Conservation (phyloP, 2,888 invertebrate species). For the Acanthosoma haemorrhoidale region DNA sequence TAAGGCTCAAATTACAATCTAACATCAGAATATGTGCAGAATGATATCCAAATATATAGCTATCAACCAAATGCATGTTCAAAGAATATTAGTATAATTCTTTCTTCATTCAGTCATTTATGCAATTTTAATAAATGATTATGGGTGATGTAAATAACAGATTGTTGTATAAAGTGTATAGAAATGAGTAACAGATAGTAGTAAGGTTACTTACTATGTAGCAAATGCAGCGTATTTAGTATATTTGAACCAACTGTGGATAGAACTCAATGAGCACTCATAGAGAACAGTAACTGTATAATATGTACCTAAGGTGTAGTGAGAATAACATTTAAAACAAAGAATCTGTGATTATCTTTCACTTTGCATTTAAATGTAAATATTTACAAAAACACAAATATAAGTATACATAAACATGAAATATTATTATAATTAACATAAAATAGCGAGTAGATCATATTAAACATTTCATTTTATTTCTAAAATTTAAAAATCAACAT, state of each 20-base stretch:
- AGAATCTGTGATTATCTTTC: slow-evolving; percentile 22
- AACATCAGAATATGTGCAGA: neutral
- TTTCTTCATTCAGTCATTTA: too few relatives aligned
- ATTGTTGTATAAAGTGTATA: slow-evolving; percentile 4
- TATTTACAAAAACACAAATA: neutral
- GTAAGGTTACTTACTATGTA: neutral
- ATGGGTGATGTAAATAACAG: neutral
- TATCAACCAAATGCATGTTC: neutral
- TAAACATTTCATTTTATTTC: neutral
- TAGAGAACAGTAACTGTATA: neutral
- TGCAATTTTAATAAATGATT: neutral
- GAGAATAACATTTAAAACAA: neutral
- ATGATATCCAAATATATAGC: neutral
- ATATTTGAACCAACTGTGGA: neutral
- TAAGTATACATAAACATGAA: neutral
- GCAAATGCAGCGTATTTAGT: neutral
- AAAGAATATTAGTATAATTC: neutral
- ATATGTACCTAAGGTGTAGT: neutral
- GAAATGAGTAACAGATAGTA: too few relatives aligned
- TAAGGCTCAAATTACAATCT: neutral
- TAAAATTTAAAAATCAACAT: too few relatives aligned
- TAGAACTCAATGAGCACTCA: too few relatives aligned
- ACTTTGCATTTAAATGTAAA: slow-evolving; percentile 21
- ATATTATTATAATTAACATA: neutral
- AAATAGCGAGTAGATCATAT: neutral